These are phyloP conservation scores for Graphium colonna DNA, from an alignment of 2,888 invertebrate genomes.

Conservation along the genomic window DNA sequence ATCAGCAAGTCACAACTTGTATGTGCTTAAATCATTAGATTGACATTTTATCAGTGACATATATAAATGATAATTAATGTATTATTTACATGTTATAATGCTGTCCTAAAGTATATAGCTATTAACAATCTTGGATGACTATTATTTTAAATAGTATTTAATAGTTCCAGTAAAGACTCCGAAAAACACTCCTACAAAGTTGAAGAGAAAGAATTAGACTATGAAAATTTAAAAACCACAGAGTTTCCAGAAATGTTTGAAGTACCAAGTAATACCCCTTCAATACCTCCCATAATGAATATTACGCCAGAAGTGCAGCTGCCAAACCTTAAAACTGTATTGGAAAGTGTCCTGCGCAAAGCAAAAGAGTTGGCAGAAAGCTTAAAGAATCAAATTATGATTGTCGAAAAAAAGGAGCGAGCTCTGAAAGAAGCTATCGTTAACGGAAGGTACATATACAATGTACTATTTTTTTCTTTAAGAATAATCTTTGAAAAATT, in stretches of 20 bases:
- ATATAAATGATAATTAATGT: neutral
- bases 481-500: no score
- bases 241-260: conserved; percentile 20
- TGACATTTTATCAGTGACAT: neutral
- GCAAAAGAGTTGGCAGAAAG: conserved; percentile 46
- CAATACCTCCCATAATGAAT: conserved; percentile 1
- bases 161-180: conserved; percentile 28
- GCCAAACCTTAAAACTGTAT: conserved; percentile 40
- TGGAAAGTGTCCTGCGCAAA: conserved; percentile 45
- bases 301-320: neutral
- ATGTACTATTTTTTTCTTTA: no score
- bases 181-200: conserved; percentile 28
- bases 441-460: conserved; percentile 66
- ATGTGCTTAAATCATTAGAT: neutral
- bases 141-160: neutral
- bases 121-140: neutral
- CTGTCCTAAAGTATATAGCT: neutral
- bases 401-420: conserved; percentile 41
- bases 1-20: neutral
- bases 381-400: conserved; percentile 47
- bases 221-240: conserved; percentile 32
- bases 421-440: conserved; percentile 55
- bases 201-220: conserved; percentile 31
- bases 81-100: neutral
- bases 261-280: conserved; percentile 3